phyloP scores from a whole-genome alignment of 2,797 vertebrate genomes.

The Chiloscyllium punctatum region DNA sequence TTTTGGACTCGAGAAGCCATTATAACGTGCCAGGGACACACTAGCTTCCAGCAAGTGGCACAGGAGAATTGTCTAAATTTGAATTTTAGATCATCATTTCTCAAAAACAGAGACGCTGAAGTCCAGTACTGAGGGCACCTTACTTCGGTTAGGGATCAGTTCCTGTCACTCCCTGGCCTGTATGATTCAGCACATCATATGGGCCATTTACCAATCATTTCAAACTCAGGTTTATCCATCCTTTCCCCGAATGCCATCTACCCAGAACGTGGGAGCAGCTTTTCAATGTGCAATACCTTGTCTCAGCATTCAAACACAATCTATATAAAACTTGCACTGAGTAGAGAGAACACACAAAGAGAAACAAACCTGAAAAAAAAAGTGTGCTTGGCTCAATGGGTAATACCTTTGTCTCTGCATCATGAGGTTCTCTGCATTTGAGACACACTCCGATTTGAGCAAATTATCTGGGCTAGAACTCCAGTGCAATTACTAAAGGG shows the following conservation, averaged over 20 bases:
- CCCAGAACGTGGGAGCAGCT: too few relatives aligned
- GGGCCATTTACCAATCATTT: not conserved
- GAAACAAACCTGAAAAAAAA: not conserved
- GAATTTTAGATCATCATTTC: not conserved
- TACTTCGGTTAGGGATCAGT: not conserved
- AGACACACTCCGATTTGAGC: not conserved
- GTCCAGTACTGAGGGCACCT: not conserved
- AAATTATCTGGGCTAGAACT: not conserved
- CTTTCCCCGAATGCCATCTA: too few relatives aligned
- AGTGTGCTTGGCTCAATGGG: not conserved
- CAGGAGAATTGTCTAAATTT: not conserved
- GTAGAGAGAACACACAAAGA: not conserved
- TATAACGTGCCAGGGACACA: not conserved
- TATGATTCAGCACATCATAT: not conserved
- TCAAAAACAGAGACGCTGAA: not conserved
- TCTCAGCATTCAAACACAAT: too few relatives aligned
- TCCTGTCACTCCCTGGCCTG: not conserved
- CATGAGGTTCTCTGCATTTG: not conserved
- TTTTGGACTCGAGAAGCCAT: not conserved
- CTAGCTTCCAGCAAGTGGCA: not conserved
- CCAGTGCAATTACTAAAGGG: not conserved
- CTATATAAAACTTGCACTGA: too few relatives aligned
- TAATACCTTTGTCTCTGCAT: not conserved
- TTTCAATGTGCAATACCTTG: too few relatives aligned
- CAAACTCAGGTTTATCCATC: too few relatives aligned